These are phyloP conservation scores for Acipenser transmontanus DNA, from an alignment of 2,797 vertebrate species.

Conservation along the genomic window DNA sequence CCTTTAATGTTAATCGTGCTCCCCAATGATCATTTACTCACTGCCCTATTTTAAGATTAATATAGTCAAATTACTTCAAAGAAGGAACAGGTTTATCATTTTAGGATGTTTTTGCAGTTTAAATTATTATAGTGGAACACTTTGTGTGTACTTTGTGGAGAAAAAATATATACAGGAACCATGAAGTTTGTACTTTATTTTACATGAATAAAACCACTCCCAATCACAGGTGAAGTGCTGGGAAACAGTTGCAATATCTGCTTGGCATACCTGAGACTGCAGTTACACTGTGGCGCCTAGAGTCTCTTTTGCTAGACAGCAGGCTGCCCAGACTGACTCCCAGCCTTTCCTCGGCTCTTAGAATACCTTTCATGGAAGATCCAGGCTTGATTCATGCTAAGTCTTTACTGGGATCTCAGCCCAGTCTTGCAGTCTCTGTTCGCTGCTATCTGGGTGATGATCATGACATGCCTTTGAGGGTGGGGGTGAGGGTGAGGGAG, in stretches of 20 bases:
- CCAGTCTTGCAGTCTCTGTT: slow-evolving; percentile 51
- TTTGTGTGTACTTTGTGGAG: no score
- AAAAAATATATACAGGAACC: no score
- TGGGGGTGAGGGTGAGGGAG: slow-evolving; percentile 36
- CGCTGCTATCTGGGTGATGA: slow-evolving; percentile 47
- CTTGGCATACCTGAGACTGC: slow-evolving; percentile 82
- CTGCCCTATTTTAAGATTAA: no score
- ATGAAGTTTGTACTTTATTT: slow-evolving; percentile 24
- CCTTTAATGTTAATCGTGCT: no score
- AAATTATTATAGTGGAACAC: no score
- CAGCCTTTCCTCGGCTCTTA: slow-evolving; percentile 57
- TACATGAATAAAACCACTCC: slow-evolving; percentile 23
- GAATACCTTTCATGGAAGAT: slow-evolving; percentile 52
- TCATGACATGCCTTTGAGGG: slow-evolving; percentile 47
- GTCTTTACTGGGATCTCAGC: slow-evolving; percentile 46
- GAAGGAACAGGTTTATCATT: no score
- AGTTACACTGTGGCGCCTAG: slow-evolving; percentile 77
- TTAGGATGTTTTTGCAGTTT: no score
- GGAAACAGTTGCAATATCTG: slow-evolving; percentile 62
- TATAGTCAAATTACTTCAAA: no score
- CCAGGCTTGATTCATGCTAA: slow-evolving; percentile 37
- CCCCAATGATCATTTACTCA: no score
- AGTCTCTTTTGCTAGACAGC: slow-evolving; percentile 62
- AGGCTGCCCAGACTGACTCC: slow-evolving; percentile 59
- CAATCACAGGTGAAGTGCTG: slow-evolving; percentile 53